These are phyloP conservation scores for Scaptomyza hsui DNA, from an alignment of 1,140 invertebrate species.

Conservation along the genomic window DNA sequence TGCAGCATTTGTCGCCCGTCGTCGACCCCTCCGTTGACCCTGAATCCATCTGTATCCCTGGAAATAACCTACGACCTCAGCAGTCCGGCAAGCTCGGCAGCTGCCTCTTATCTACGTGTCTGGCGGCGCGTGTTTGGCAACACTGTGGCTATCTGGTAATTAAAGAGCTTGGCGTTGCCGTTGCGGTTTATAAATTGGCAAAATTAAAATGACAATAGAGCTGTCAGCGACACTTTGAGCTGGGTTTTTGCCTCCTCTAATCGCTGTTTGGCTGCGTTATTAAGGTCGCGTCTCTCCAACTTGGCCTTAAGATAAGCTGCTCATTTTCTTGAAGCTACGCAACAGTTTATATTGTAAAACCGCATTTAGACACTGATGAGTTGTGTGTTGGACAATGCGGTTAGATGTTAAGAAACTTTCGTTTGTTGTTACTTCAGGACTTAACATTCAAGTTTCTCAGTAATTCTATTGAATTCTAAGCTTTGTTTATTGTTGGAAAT, in stretches of 20 bases:
- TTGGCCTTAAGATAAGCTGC: conserved; percentile 28
- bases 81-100: conserved; percentile 1
- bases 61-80: background rate
- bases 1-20: conserved; percentile 51
- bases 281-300: conserved; percentile 3
- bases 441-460: background rate
- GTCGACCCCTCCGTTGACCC: conserved; percentile 23
- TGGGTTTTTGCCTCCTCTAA: conserved; percentile 38
- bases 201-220: conserved; percentile 79
- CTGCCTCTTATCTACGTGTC: conserved; percentile 64
- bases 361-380: background rate
- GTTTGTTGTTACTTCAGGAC: background rate
- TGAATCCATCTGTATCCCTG: conserved; percentile 2
- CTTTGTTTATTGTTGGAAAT: no score
- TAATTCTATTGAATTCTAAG: no score
- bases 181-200: conserved; percentile 74
- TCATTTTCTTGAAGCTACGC: background rate
- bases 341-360: conserved; percentile 23
- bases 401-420: background rate
- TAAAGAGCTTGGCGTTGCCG: conserved; percentile 58
- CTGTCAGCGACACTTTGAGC: conserved; percentile 74
- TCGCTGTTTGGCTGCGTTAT: conserved; percentile 12
- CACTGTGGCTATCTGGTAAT: conserved; percentile 60
- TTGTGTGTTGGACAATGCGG: background rate
- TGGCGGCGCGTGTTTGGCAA: conserved; percentile 50